Base-by-base conservation (phyloP, 2,888 invertebrate genomes). In the Molanna angustata region DNA sequence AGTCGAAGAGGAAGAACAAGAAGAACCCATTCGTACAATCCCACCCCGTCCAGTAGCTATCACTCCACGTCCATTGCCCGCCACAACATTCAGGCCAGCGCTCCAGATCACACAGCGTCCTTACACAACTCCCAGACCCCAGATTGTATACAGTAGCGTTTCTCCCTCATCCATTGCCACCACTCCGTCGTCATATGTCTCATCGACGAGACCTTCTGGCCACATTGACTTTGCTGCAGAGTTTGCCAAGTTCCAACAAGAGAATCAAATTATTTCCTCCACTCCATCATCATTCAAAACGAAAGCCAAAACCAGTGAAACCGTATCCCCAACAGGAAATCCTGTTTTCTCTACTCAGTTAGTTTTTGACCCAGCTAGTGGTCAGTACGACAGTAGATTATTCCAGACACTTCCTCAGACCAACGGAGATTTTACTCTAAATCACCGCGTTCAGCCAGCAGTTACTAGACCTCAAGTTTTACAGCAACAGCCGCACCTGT, bases 281-380 rank as follows among this genome's bases (percentile, higher is more conserved):
- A 80, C 80, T 49, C 80, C 74, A 48, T 70, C 67, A 0, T 66
- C 71, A 3, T 65, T 69, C n/a, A 64, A 69, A n/a, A 67, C 65
- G 49, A 66, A 72, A 13, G 66, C 74, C 1, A 76, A 74, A 61
- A 63, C 71, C 32, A 71, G 69, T 56, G 62, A 58, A 41, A 69
- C 65, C 37, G 64, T 71, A 14, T 66, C 71, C 19, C 69, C 77
- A 35, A 76, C 79, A 22, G 75, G 77, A 47, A 80, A 83, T 61
- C 86, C 87, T 52, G 78, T 88, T 49, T 90, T 89, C 69, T 86
- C 87, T 44, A 87, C 88, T 17, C 88, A 89, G 65, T 72, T 90
- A 21, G 80, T 89, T 0, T 90, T 80, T 68, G 89, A 90, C 68
- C 89, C 88, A 16, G 68, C 81, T 22, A 84, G 85, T 61, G 89